These are phyloP conservation scores for Neocrepidodera transversa DNA, from an alignment of 2,888 invertebrate species.

Conservation along the genomic window DNA sequence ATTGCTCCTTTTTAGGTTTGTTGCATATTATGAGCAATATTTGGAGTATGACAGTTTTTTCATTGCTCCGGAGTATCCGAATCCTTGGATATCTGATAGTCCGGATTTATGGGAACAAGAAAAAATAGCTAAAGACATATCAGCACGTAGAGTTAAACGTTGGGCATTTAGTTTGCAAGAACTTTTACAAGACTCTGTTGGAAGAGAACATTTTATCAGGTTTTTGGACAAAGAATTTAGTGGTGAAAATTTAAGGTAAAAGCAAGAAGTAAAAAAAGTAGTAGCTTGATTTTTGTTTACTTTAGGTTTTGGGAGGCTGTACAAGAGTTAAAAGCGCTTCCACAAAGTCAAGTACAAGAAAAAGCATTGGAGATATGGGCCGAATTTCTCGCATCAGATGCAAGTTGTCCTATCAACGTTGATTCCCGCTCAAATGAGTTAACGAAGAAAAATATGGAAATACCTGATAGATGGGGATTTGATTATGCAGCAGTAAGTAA, in stretches of 20 bases:
- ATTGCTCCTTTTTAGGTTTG: slow-evolving; percentile 66
- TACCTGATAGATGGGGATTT: slow-evolving; percentile 92
- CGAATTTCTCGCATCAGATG: slow-evolving; percentile 93
- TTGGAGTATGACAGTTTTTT: slow-evolving; percentile 96
- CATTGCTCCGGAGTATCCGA: slow-evolving; percentile 90
- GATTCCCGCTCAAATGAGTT: slow-evolving; percentile 90
- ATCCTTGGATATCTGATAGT: slow-evolving; percentile 97
- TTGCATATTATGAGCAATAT: slow-evolving; percentile 94
- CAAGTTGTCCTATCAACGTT: slow-evolving; percentile 96
- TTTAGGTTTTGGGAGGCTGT: slow-evolving; percentile 93
- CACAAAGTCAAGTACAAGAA: slow-evolving; percentile 82
- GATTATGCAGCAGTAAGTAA: slow-evolving; percentile 91
- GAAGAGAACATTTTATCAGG: slow-evolving; percentile 93
- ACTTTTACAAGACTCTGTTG: slow-evolving; percentile 91
- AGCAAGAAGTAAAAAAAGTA: background rate
- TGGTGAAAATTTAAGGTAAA: slow-evolving; percentile 95
- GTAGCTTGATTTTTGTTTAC: no score
- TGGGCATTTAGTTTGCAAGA: slow-evolving; percentile 98
- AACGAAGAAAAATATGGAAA: slow-evolving; percentile 80
- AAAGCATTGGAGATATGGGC: slow-evolving; percentile 89
- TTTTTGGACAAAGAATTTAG: slow-evolving; percentile 99
- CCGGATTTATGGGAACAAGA: slow-evolving; percentile 98
- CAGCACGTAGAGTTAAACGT: slow-evolving; percentile 89
- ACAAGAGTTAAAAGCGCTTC: slow-evolving; percentile 88
- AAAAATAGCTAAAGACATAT: slow-evolving; percentile 90